Evolutionary conservation across 23 tunicate genomes (phyloP), one percentile per base, ranked within the genome.

Genomic region (Aplidium turbinatum): DNA sequence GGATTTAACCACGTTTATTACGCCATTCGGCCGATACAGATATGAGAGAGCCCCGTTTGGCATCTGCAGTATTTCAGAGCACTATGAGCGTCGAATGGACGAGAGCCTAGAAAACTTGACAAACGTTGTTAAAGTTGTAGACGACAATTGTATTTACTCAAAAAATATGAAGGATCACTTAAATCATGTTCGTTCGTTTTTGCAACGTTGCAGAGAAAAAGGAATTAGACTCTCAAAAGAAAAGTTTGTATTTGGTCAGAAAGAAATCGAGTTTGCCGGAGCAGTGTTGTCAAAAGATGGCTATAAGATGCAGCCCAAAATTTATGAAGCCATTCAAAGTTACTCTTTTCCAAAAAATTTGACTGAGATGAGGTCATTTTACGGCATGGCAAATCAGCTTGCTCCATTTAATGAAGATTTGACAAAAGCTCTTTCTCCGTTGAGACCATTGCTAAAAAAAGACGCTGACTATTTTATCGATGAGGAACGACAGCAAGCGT

Each of bases 11-110:
- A 60, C 36, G 34, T 60, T 60, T 29, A 26, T 60, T 26, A 60
- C 67, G 4, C 67, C 67, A 4, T 60, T 60, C 31, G 67, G 36
- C 6, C 34, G 67, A 4, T 60, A 26, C 31, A 5, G 35, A 27
- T 60, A 60, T 29, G 67, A 26, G 36, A 27, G 67, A 27, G 67
- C 67, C 3, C 67, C 67, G 34, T 60, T 60, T 60, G 67, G 67
- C 34, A 60, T 60, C 21, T 26, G 36, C 35, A 26, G 35, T 22
- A 60, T 25, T 7, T 30, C 35, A 5, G 67, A 60, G 19, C 67
- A 60, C 19, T 60, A 60, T n/a, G 36, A 60, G 5, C 67, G 67
- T 4, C 67, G 67, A 25, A 60, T 30, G 35, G 7, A 27, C 19
- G 35, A 60, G 36, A 30, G 36, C 35, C 36, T 60, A 6, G 35